phyloP scores from a whole-genome alignment of 2,797 vertebrate genomes.

The Coregonus suidteri region DNA sequence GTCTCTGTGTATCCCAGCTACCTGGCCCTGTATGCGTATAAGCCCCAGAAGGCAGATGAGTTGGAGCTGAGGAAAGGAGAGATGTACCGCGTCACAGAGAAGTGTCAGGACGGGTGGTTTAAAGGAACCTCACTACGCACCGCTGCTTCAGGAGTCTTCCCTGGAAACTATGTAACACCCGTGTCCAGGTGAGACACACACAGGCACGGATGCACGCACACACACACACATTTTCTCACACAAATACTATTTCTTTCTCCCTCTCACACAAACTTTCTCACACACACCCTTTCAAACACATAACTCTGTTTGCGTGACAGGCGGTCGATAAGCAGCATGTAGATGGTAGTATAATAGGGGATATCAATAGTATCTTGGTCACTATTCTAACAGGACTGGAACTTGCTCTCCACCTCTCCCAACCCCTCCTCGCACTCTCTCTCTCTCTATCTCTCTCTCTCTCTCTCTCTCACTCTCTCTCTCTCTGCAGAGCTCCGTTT shows the following conservation, averaged over 20 bases:
- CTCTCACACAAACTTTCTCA: not conserved
- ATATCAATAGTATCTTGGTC: constrained; percentile 63
- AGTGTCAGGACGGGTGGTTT: constrained; percentile 99
- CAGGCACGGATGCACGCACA: not conserved
- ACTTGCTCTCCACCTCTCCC: not conserved
- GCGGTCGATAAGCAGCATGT: no score
- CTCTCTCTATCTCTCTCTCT: not conserved
- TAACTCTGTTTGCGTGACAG: not conserved
- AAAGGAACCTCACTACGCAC: constrained; percentile 93
- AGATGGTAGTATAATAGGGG: constrained; percentile 59
- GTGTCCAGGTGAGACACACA: constrained; percentile 84
- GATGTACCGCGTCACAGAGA: constrained; percentile 98
- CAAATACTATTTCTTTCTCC: not conserved
- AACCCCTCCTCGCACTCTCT: not conserved
- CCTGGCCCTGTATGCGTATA: constrained; percentile 95
- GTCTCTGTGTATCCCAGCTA: constrained; percentile 77
- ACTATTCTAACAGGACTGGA: constrained; percentile 37
- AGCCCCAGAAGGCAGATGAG: constrained; percentile 96
- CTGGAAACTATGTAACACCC: constrained; percentile 96
- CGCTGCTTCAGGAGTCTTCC: constrained; percentile 92
- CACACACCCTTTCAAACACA: not conserved
- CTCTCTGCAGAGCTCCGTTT: constrained; percentile 83
- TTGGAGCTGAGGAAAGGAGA: constrained; percentile 96
- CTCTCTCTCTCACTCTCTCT: constrained; percentile 6
- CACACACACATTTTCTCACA: not conserved